Conservation (phyloP, 2,113 vertebrate genomes). For the Pteruthius melanotis region DNA sequence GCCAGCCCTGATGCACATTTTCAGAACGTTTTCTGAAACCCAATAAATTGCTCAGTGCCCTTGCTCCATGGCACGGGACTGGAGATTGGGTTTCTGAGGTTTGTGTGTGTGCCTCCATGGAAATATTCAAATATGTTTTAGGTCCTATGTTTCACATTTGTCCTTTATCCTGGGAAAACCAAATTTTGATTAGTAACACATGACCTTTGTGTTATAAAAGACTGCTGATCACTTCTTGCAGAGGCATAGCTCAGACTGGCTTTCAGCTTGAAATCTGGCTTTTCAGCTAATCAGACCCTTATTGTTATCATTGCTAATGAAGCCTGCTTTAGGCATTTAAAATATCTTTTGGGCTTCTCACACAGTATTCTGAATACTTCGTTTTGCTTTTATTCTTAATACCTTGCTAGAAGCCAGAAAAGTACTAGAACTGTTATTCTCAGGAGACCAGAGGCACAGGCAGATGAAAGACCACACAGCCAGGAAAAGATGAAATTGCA, state of each 20-base stretch:
- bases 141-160: not conserved
- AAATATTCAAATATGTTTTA: not conserved
- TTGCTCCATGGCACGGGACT: not conserved
- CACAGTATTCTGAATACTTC: not conserved
- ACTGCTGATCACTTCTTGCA: not conserved
- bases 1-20: not conserved
- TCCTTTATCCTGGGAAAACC: not conserved
- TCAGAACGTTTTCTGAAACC: not conserved
- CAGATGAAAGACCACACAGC: not conserved
- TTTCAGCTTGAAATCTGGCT: not conserved
- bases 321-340: not conserved
- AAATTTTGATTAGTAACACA: not conserved
- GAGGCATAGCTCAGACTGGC: not conserved
- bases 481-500: not conserved
- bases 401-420: not conserved
- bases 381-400: not conserved
- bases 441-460: not conserved
- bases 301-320: not conserved
- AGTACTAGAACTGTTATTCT: not conserved
- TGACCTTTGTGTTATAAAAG: not conserved
- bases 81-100: not conserved
- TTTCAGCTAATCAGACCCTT: not conserved
- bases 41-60: not conserved
- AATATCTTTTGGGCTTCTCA: not conserved
- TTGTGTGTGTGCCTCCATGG: not conserved